Evolutionary conservation across 2,797 vertebrate genomes (phyloP).

Genomic region (Cetoscarus ocellatus): DNA sequence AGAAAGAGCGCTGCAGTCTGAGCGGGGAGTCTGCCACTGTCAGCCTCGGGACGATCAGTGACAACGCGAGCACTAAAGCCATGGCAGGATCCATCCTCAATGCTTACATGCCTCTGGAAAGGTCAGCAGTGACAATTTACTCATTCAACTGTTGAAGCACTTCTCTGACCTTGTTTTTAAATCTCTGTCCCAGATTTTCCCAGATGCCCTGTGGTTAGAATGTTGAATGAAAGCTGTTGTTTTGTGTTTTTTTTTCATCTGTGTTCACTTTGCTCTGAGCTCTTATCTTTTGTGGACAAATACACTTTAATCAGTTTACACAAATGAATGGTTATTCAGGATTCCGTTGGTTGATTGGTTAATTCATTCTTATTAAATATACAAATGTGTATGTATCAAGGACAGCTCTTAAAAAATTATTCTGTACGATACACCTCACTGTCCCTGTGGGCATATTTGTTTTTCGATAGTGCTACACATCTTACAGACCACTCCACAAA

Average conservation of each 20-base stretch:
- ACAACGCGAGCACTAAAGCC: slow-evolving; percentile 97
- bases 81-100: slow-evolving; percentile 98
- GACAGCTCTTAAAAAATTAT: not conserved
- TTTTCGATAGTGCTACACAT: too few species aligned
- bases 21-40: slow-evolving; percentile 97
- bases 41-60: slow-evolving; percentile 96
- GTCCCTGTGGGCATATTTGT: too few species aligned
- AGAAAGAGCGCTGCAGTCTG: slow-evolving; percentile 96
- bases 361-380: not conserved
- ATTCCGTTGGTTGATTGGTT: not conserved
- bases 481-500: too few species aligned
- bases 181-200: not conserved
- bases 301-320: not conserved
- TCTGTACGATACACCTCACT: too few species aligned
- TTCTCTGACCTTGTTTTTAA: not conserved
- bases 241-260: not conserved
- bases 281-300: not conserved
- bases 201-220: not conserved
- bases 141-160: slow-evolving; percentile 1
- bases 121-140: slow-evolving; percentile 80
- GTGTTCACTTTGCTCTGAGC: not conserved
- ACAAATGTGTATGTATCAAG: not conserved
- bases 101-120: slow-evolving; percentile 95
- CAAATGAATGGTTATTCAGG: not conserved
- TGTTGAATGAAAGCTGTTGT: slow-evolving; percentile 12